A percentile compares a stretch with the other conserved stretches of the same genome.
Evolutionary conservation across 1,140 invertebrate genomes (phyloP).

Genomic region (Brachionus manjavacas): DNA sequence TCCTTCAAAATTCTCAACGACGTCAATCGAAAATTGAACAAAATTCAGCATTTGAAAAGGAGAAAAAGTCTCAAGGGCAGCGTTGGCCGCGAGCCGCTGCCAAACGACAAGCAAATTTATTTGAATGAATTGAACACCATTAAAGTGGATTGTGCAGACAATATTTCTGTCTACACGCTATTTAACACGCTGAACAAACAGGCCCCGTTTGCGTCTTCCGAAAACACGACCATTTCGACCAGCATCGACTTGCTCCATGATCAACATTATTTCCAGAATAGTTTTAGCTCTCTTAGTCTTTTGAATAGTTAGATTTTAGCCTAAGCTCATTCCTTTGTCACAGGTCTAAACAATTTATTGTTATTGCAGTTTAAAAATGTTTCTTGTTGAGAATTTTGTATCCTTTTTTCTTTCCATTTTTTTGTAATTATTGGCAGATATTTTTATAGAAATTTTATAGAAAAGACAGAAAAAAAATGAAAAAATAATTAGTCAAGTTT

Average conservation of each 20-base stretch:
- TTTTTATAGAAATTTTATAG: slow-evolving; percentile 11
- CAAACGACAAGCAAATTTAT: not conserved
- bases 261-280: not conserved
- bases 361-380: not conserved
- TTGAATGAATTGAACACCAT: not conserved
- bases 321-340: not conserved
- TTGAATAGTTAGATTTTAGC: slow-evolving; percentile 7
- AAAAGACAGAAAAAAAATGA: not conserved
- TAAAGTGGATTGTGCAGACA: not conserved
- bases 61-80: not conserved
- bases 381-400: slow-evolving; percentile 14
- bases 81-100: not conserved
- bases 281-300: not conserved
- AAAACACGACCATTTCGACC: not conserved
- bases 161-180: slow-evolving; percentile 1
- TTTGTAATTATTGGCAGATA: not conserved
- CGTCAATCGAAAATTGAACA: not conserved
- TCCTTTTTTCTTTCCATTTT: not conserved
- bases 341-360: not conserved
- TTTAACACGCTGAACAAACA: not conserved
- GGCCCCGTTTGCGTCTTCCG: slow-evolving; percentile 11
- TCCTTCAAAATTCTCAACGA: not conserved
- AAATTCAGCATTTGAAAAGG: slow-evolving; percentile 7
- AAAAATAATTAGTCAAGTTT: no score
- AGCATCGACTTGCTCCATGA: not conserved